Conservation (phyloP, 1,140 invertebrate genomes). For the Macrostomum lignano region DNA sequence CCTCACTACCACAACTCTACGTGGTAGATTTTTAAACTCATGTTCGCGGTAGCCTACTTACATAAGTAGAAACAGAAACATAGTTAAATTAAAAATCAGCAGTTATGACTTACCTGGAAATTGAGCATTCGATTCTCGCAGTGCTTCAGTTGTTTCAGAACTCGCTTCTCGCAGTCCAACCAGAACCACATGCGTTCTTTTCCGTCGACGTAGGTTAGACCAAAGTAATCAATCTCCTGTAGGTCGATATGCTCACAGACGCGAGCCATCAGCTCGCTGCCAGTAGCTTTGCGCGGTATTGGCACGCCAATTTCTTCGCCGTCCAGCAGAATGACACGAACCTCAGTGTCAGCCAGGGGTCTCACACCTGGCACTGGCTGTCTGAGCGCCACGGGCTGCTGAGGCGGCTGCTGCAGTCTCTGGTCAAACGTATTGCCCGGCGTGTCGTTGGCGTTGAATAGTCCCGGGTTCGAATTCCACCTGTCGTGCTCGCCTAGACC, state of each 20-base stretch:
- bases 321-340: background rate
- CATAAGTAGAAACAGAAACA: background rate
- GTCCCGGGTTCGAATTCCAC: no score
- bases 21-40: background rate
- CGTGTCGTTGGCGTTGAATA: no score
- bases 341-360: no score
- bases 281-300: background rate
- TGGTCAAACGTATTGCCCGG: no score
- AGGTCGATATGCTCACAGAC: background rate
- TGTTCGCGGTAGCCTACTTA: background rate
- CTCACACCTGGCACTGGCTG: no score
- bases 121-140: background rate
- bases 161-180: background rate
- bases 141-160: background rate
- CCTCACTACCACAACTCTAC: background rate
- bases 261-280: background rate
- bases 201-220: background rate
- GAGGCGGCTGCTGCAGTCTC: no score
- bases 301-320: background rate
- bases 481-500: no score
- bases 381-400: no score
- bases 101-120: conserved; percentile 2
- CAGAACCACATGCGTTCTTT: background rate
- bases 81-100: background rate
- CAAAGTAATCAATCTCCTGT: conserved; percentile 3